A percentile compares a stretch with the other conserved stretches of the same genome.
Conservation (phyloP, 2,113 vertebrate species). For the Callithrix jacchus region DNA sequence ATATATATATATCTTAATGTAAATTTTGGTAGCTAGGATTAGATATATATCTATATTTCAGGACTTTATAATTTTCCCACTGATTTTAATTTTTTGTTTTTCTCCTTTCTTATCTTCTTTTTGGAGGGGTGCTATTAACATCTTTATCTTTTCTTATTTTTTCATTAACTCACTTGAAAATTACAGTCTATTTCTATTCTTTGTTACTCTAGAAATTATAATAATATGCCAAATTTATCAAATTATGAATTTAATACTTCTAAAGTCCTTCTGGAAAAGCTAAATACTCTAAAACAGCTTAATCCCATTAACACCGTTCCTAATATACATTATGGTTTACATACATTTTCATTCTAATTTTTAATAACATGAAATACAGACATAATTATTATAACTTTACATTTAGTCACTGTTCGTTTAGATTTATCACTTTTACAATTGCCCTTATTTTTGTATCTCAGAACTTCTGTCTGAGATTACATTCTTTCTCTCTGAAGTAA, state of each 20-base stretch:
- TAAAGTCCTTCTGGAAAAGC: neutral
- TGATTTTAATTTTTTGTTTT: neutral
- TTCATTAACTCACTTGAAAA: neutral
- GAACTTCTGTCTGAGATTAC: neutral
- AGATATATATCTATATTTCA: neutral
- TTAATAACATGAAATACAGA: neutral
- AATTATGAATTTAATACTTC: neutral
- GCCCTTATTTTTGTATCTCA: neutral
- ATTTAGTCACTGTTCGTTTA: neutral
- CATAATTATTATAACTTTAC: neutral
- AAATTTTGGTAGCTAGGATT: neutral
- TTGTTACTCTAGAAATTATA: neutral
- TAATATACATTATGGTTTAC: neutral
- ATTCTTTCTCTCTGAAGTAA: neutral
- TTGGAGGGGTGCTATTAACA: neutral
- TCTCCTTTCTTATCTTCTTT: neutral
- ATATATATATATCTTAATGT: neutral
- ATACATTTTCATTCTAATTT: neutral
- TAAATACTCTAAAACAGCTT: neutral
- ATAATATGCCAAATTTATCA: neutral
- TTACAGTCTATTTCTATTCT: neutral
- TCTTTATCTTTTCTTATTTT: neutral
- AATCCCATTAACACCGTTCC: neutral
- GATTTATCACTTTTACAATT: neutral
- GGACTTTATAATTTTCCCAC: neutral